Evolutionary conservation across 2,113 vertebrate species (phyloP).

Genomic region (Ibidorhyncha struthersii): DNA sequence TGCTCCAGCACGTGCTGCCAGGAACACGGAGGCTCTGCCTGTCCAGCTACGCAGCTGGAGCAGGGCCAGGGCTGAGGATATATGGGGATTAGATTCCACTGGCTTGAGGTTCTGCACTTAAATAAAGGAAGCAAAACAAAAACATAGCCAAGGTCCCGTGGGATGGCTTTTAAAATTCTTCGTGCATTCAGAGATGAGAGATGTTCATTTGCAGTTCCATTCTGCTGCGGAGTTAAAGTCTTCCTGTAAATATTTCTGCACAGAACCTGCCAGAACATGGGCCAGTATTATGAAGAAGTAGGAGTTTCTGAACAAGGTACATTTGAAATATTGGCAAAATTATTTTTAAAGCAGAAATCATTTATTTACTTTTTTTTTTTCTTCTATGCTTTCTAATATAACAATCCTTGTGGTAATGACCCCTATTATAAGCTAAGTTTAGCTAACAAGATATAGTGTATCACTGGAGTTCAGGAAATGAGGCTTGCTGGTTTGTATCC

Average conservation of each 20-base stretch:
- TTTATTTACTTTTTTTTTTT: not conserved
- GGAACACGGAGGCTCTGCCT: not conserved
- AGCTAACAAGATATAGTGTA: not conserved
- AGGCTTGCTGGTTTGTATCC: not conserved
- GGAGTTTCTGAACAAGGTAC: not conserved
- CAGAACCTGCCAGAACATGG: not conserved
- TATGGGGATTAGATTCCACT: not conserved
- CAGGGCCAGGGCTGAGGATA: not conserved
- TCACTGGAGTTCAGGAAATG: constrained; percentile 8
- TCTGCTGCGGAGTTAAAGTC: not conserved
- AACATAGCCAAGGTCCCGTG: not conserved
- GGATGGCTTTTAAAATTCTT: not conserved
- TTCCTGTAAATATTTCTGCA: not conserved
- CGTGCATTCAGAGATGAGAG: not conserved
- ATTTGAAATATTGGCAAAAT: not conserved
- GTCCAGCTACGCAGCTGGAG: accelerated
- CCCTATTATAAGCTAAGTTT: not conserved
- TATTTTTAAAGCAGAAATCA: not conserved
- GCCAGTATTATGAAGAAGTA: not conserved
- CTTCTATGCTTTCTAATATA: not conserved
- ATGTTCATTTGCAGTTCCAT: not conserved
- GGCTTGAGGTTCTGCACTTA: not conserved
- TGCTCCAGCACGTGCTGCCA: not conserved
- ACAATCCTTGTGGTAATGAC: not conserved
- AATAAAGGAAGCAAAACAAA: not conserved